A percentile compares a stretch with the other conserved stretches of the same genome.
Conservation (phyloP, 1,140 invertebrate species). For the Carposina sasakii region DNA sequence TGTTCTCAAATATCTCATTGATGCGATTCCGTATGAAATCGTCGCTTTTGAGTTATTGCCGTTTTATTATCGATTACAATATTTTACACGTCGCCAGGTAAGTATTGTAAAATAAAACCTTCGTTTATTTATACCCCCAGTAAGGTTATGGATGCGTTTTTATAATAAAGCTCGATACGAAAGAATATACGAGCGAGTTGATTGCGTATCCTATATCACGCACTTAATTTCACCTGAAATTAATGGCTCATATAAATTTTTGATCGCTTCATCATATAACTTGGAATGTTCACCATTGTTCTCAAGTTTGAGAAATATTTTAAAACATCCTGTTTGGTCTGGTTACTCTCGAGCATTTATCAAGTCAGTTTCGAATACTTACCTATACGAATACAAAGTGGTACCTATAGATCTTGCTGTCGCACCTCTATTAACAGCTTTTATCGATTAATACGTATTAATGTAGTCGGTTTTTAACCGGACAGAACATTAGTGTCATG, state of each 20-base stretch:
- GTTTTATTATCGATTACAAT: constrained; percentile 63
- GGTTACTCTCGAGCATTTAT: too few relatives aligned
- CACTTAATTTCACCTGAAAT: constrained; percentile 23
- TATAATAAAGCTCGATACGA: too few relatives aligned
- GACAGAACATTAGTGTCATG: constrained; percentile 40
- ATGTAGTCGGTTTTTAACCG: constrained; percentile 34
- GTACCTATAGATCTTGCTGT: constrained; percentile 33
- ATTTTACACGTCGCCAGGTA: constrained; percentile 57
- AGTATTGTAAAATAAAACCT: constrained; percentile 45
- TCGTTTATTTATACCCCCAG: constrained; percentile 42
- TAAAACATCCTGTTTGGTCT: too few relatives aligned
- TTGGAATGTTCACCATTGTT: too few relatives aligned
- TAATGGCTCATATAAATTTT: too few relatives aligned
- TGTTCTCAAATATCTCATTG: constrained; percentile 63
- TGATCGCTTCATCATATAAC: too few relatives aligned
- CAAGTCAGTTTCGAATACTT: too few relatives aligned
- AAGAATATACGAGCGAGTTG: too few relatives aligned
- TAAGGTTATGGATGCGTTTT: constrained; percentile 29
- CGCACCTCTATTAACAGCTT: constrained; percentile 35
- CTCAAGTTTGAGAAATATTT: too few relatives aligned
- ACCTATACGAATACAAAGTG: constrained; percentile 26
- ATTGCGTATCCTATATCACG: constrained; percentile 18
- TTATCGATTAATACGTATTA: constrained; percentile 49
- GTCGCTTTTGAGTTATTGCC: constrained; percentile 48
- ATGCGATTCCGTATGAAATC: constrained; percentile 54